Base-by-base conservation (phyloP, 2,888 invertebrate species). In the Microlaimidae sp. region DNA sequence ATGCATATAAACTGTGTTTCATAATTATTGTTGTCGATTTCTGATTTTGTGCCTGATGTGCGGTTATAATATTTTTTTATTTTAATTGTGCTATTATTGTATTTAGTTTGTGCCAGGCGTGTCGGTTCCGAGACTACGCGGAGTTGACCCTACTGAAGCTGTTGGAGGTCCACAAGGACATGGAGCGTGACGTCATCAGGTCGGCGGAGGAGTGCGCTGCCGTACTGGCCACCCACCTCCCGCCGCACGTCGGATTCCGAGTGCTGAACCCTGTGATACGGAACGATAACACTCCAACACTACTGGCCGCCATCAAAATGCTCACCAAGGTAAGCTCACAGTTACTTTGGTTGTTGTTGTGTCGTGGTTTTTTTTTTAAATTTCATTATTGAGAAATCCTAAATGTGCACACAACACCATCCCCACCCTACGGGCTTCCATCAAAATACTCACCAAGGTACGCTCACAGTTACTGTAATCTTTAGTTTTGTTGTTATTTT, bases 261-360 rank as follows among this genome's bases (percentile, higher is more conserved):
- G 77, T 84, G 1, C 76, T 85, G 21, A 80, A 80, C 64, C 87
- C 92, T 0, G 81, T 92, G 63, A 85, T 93, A 61, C 80, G 82
- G 55, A 89, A 88, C 1, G 83, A 83, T 61, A 81, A 82, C 24
- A 85, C 80, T 75, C 89, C 90, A 1, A 80, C 83, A 54, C 85
- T 88, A 68, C 79, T 88, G 71, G 88, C 87, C 60, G 89, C 89
- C 55, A 82, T 93, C 48, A 92, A 92, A 76, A 82, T 92, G 77
- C 78, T 88, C 43, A 82, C 83, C 13, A 67, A 66, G 59, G 66
- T 65, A n/a, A 10, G 13, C 13, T 49, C 49, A 51, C 10, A 24
- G 17, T 52, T 52, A 38, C 38, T 38, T n/a, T 10, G 38, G 10
- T 38, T 38, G 13, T n/a, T 10, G 13, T 38, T 38, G 10, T 38